phyloP scores from a whole-genome alignment of 2,888 invertebrate species.

The Leptinotarsa juncta region DNA sequence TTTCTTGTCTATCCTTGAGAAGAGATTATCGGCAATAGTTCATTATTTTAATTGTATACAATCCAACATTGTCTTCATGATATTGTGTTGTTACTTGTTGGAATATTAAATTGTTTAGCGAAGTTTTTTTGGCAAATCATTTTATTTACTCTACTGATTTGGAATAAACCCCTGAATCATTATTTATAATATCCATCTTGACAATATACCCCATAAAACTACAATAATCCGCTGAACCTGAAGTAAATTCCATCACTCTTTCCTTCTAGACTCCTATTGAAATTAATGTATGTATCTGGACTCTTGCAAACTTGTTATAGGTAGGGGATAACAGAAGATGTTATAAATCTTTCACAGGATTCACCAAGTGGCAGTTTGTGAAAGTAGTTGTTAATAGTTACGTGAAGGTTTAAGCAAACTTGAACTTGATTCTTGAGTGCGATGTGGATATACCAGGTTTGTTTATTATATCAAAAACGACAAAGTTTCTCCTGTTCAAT shows the following conservation, averaged over 20 bases:
- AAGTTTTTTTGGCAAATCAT: too few species aligned
- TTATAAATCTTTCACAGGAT: slow-evolving; percentile 59
- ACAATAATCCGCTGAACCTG: neutral
- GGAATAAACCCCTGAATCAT: too few species aligned
- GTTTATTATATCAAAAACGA: slow-evolving; percentile 30
- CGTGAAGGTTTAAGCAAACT: slow-evolving; percentile 50
- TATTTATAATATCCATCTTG: too few species aligned
- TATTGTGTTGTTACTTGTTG: too few species aligned
- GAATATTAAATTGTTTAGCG: too few species aligned
- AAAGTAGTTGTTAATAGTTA: slow-evolving; percentile 54
- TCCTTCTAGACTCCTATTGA: neutral
- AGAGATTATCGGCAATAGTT: too few species aligned
- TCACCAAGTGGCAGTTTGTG: slow-evolving; percentile 56
- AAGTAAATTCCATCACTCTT: neutral
- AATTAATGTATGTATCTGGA: neutral
- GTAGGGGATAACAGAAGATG: slow-evolving; percentile 53
- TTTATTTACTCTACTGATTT: too few species aligned
- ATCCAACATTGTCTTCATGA: too few species aligned
- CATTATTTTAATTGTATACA: too few species aligned
- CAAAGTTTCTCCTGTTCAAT: too few species aligned
- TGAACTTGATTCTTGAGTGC: slow-evolving; percentile 52
- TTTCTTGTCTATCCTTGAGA: too few species aligned
- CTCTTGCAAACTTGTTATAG: slow-evolving; percentile 21
- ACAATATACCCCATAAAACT: too few species aligned
- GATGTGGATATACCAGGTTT: slow-evolving; percentile 50